A percentile compares a stretch with the other conserved stretches of the same genome.
These are phyloP conservation scores for Pogonocherus hispidulus DNA, from an alignment of 2,888 invertebrate species.

Conservation along the genomic window DNA sequence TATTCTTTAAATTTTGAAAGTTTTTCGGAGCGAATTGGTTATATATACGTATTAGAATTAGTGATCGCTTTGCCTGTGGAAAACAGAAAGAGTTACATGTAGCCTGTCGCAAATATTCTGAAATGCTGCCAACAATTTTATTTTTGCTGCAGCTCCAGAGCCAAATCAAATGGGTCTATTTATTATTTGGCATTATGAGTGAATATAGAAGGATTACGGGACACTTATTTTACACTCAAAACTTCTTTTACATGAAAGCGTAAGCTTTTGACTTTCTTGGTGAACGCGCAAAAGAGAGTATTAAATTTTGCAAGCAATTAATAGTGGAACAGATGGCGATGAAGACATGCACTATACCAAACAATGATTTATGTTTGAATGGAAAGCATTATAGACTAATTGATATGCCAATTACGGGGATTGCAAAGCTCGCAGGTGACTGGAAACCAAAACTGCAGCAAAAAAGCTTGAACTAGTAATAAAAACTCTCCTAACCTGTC, in stretches of 20 bases:
- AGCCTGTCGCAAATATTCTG: slow-evolving; percentile 21
- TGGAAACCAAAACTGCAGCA: slow-evolving; percentile 13
- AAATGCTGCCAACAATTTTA: slow-evolving; percentile 21
- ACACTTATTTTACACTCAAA: not conserved
- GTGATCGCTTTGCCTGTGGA: too few relatives aligned
- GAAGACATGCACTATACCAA: slow-evolving; percentile 25
- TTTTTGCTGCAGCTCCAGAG: not conserved
- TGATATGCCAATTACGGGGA: not conserved
- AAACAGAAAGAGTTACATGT: too few relatives aligned
- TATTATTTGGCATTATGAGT: not conserved
- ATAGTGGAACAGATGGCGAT: slow-evolving; percentile 6
- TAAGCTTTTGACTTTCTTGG: not conserved
- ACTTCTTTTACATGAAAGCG: not conserved
- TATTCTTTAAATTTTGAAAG: too few relatives aligned
- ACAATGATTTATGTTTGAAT: not conserved
- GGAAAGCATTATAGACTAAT: slow-evolving; percentile 8
- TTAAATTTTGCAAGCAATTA: slow-evolving; percentile 14
- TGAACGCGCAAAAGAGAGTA: not conserved
- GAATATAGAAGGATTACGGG: not conserved
- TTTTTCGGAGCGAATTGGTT: too few relatives aligned
- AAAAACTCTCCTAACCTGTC: slow-evolving; percentile 72
- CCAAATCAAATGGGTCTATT: not conserved
- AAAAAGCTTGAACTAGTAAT: slow-evolving; percentile 36
- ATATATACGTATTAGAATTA: too few relatives aligned
- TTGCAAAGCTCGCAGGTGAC: slow-evolving; percentile 6